Conservation (phyloP, 2,888 invertebrate species). For the Ormyrus pomaceus region DNA sequence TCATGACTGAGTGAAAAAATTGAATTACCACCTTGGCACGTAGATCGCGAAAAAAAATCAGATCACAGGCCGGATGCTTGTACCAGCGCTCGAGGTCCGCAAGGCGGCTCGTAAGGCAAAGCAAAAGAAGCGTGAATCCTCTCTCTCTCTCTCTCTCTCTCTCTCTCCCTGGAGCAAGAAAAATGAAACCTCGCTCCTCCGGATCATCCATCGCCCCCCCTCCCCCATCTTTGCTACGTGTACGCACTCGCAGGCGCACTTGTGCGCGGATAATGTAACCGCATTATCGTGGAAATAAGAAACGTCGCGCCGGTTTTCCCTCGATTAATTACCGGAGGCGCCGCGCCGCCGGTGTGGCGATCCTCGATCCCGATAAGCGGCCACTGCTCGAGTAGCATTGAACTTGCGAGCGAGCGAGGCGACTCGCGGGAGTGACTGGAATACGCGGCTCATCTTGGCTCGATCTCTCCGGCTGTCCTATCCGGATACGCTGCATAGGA, state of each 20-base stretch:
- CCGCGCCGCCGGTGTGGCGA: neutral
- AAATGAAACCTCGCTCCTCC: constrained; percentile 36
- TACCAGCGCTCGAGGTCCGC: neutral
- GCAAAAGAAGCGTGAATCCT: constrained; percentile 53
- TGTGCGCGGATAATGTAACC: neutral
- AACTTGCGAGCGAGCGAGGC: neutral
- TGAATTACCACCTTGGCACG: constrained; percentile 12
- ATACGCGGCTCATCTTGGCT: too few relatives aligned
- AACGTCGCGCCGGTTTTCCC: neutral
- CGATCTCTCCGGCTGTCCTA: too few relatives aligned
- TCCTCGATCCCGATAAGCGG: constrained; percentile 5
- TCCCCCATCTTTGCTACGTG: neutral
- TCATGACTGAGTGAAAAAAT: constrained; percentile 32
- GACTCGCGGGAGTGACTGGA: neutral
- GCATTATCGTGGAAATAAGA: constrained; percentile 28
- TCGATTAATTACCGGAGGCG: neutral
- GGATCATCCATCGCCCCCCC: constrained; percentile 37
- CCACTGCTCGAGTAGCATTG: neutral
- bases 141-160: constrained; percentile 12
- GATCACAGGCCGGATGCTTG: constrained; percentile 36
- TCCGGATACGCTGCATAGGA: neutral
- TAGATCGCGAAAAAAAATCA: constrained; percentile 14
- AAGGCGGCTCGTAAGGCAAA: neutral
- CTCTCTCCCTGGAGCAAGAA: constrained; percentile 6
- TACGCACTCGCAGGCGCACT: neutral